These are phyloP conservation scores for Euclidia mi DNA, from an alignment of 2,888 invertebrate genomes.

Conservation along the genomic window DNA sequence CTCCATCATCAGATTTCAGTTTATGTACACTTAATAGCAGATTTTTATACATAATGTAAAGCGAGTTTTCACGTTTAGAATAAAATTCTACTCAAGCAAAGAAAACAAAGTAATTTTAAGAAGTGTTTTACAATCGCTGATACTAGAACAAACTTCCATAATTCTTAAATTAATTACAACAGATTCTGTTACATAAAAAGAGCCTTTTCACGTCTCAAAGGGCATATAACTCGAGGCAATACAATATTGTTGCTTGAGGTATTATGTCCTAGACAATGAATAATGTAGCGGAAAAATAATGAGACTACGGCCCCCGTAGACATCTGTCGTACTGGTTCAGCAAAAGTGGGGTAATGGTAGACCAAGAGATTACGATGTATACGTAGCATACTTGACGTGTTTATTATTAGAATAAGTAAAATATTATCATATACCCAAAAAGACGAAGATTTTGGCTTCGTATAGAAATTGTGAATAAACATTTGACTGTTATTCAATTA, in stretches of 20 bases:
- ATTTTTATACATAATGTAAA: too few relatives aligned
- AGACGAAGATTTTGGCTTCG: too few relatives aligned
- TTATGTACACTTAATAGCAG: too few relatives aligned
- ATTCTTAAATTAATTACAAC: conserved; percentile 22
- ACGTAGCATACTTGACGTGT: conserved; percentile 10
- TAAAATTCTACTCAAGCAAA: too few relatives aligned
- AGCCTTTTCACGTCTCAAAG: conserved; percentile 21
- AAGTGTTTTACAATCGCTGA: too few relatives aligned
- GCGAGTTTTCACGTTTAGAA: too few relatives aligned
- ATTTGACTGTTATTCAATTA: too few relatives aligned
- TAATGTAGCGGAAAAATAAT: conserved; percentile 72
- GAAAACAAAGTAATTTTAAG: too few relatives aligned
- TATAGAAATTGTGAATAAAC: too few relatives aligned
- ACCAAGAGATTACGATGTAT: conserved; percentile 25
- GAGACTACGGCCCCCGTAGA: conserved; percentile 54
- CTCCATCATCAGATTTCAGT: too few relatives aligned
- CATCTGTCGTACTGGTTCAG: conserved; percentile 55
- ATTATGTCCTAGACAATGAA: conserved; percentile 65
- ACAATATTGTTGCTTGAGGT: conserved; percentile 43
- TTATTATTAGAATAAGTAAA: conserved; percentile 4
- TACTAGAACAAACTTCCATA: neutral
- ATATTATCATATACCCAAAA: neutral
- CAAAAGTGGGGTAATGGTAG: conserved; percentile 39
- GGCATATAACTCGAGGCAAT: conserved; percentile 26
- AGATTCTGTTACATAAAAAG: conserved; percentile 16